phyloP scores from a whole-genome alignment of 1,140 invertebrate genomes.

The Zophobas morio region DNA sequence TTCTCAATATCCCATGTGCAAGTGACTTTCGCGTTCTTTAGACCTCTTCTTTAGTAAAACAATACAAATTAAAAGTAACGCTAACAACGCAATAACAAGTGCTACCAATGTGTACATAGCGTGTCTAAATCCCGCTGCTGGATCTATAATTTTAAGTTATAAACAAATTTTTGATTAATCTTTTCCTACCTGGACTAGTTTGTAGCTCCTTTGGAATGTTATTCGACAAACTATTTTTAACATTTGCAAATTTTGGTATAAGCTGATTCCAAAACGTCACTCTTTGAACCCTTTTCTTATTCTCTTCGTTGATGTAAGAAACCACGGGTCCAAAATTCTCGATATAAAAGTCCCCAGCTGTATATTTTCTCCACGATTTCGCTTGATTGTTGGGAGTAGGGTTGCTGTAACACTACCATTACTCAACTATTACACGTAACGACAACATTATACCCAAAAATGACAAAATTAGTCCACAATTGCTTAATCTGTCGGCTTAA shows the following conservation, averaged over 20 bases:
- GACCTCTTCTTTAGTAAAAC: constrained; percentile 67
- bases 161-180: constrained; percentile 33
- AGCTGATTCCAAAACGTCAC: constrained; percentile 62
- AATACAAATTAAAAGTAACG: constrained; percentile 67
- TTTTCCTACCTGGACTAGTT: constrained; percentile 58
- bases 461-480: constrained; percentile 75
- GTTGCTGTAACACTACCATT: constrained; percentile 60
- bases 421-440: too few relatives aligned
- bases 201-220: constrained; percentile 58
- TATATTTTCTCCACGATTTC: constrained; percentile 74
- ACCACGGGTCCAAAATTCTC: constrained; percentile 63
- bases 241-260: constrained; percentile 57
- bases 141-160: constrained; percentile 64
- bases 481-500: constrained; percentile 73
- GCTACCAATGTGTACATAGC: constrained; percentile 69
- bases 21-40: constrained; percentile 62
- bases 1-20: constrained; percentile 61
- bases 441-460: constrained; percentile 70
- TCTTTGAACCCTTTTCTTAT: constrained; percentile 45
- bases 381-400: constrained; percentile 71
- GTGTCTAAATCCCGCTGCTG: constrained; percentile 66
- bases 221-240: constrained; percentile 49
- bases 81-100: constrained; percentile 67
- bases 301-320: constrained; percentile 36
- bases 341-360: constrained; percentile 68